These are phyloP conservation scores for Galaxias olidus DNA, from an alignment of 2,797 vertebrate genomes.

Conservation along the genomic window DNA sequence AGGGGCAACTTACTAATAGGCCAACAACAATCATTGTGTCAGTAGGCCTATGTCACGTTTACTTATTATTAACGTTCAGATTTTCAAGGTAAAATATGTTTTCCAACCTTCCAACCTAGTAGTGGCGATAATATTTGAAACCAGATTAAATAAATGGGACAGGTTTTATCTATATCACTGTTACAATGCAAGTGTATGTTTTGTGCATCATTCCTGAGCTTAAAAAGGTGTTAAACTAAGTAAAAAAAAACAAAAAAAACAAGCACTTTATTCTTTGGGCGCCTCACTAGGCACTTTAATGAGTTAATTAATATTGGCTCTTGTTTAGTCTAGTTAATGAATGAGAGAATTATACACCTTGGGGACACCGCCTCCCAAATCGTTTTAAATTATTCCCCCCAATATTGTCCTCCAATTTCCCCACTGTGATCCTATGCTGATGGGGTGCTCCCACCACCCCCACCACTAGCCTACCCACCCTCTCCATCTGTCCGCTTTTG, in stretches of 20 bases:
- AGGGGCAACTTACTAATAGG: too few relatives aligned
- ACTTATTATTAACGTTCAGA: too few relatives aligned
- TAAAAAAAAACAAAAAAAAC: constrained; percentile 57
- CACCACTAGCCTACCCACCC: constrained; percentile 48
- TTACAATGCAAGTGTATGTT: too few relatives aligned
- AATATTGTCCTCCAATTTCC: constrained; percentile 76
- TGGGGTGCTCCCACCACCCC: constrained; percentile 63
- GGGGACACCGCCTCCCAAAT: constrained; percentile 69
- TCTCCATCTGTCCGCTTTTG: constrained; percentile 89
- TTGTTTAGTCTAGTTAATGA: constrained; percentile 81
- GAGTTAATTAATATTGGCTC: constrained; percentile 80
- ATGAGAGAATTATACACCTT: constrained; percentile 79
- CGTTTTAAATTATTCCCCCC: constrained; percentile 70
- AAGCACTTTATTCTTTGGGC: constrained; percentile 41
- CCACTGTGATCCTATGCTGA: constrained; percentile 72
- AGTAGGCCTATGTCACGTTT: too few relatives aligned
- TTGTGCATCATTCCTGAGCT: constrained; percentile 22
- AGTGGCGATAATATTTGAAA: too few relatives aligned
- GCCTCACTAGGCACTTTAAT: constrained; percentile 40
- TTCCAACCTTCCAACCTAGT: too few relatives aligned
- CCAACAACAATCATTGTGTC: too few relatives aligned
- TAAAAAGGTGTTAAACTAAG: constrained; percentile 39
- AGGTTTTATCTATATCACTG: too few relatives aligned
- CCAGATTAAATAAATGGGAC: too few relatives aligned
- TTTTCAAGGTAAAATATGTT: too few relatives aligned